Conservation (phyloP, 1,140 invertebrate genomes). For the Microvelia longipes region DNA sequence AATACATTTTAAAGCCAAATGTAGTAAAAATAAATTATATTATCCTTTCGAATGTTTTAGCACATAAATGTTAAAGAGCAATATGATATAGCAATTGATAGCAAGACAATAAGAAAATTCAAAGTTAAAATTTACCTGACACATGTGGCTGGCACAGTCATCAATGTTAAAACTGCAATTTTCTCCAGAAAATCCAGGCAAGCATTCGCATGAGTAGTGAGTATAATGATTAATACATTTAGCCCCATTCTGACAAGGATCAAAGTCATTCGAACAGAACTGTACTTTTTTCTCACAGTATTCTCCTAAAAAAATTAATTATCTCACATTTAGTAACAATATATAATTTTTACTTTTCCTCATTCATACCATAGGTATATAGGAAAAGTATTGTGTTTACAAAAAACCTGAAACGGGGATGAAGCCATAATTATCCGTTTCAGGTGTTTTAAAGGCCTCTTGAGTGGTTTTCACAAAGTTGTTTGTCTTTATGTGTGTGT, state of each 20-base stretch:
- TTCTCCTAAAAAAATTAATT: constrained; percentile 45
- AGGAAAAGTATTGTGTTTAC: too few species aligned
- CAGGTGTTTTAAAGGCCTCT: too few species aligned
- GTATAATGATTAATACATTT: constrained; percentile 73
- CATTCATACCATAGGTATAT: too few species aligned
- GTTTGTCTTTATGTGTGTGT: too few species aligned
- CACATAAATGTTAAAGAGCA: not conserved
- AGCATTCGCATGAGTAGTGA: constrained; percentile 85
- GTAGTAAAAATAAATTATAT: not conserved
- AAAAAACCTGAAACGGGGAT: not conserved
- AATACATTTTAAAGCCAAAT: not conserved
- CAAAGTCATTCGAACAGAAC: constrained; percentile 76
- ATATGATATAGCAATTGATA: not conserved
- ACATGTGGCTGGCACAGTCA: constrained; percentile 82
- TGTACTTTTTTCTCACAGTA: constrained; percentile 85
- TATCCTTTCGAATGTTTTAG: not conserved
- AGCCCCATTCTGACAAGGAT: constrained; percentile 86
- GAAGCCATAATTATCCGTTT: too few species aligned
- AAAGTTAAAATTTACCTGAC: constrained; percentile 42
- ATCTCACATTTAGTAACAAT: too few species aligned
- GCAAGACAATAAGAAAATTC: not conserved
- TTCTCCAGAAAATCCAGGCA: constrained; percentile 71
- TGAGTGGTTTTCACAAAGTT: too few species aligned
- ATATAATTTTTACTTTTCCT: too few species aligned
- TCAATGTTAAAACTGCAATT: constrained; percentile 89